Evolutionary conservation across 1,140 invertebrate species (phyloP), one percentile per base, ranked within the genome.

Genomic region (Anoplophora glabripennis): DNA sequence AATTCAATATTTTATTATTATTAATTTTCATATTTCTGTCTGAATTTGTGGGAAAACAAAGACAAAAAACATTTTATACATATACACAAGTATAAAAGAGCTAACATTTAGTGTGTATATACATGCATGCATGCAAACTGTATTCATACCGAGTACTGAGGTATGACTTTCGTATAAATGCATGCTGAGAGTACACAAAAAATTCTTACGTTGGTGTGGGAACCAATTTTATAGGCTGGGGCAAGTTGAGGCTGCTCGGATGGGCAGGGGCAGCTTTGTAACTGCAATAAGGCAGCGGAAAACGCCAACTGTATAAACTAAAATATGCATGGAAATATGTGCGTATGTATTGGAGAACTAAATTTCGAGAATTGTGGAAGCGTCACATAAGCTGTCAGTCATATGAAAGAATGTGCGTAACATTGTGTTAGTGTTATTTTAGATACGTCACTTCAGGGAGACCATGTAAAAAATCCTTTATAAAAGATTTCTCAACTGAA

Each of bases 231-330:
- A 87, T 84, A 69, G 86, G 86, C 74, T 85, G 83, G 68, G 85
- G 86, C 78, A 87, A 78, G 75, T 86, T 86, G 77, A 84, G 80
- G 80, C 84, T 89, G 82, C 83, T 88, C 74, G 84, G 88, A 81
- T 80, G 85, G 78, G 79, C 83, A 80, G 81, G 83, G 72, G 80
- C 85, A 74, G 79, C 85, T 86, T 89, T 90, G 82, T 89, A 88
- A 81, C 86, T 87, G 86, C 89, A 92, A 90, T 92, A 90, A 84
- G 89, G 89, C 85, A 90, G 87, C 81, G 89, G 89, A 84, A 92
- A 92, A 82, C 89, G 88, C 89, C 89, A 92, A 88, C 89, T 88
- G 83, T 90, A 90, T 84, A 91, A 85, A 89, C 89, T 92, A 87
- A 83, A 84, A 84, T 78, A 79, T 58, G 55, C 64, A 72, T 64